phyloP scores from a whole-genome alignment of 2,113 vertebrate species.

The Leucoraja erinaceus region DNA sequence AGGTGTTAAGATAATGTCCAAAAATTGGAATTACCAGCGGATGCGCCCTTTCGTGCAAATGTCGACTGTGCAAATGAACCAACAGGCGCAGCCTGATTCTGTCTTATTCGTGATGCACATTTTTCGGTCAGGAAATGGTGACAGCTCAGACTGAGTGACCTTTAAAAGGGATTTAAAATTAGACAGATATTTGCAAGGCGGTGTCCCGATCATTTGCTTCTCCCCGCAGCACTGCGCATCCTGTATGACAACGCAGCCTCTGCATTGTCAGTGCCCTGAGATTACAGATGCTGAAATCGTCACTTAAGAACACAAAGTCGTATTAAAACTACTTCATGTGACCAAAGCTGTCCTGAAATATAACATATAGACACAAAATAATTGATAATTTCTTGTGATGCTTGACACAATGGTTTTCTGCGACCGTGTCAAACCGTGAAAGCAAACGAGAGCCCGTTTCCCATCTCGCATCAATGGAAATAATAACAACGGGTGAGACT shows the following conservation, averaged over 20 bases:
- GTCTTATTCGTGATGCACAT: neutral
- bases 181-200: conserved; percentile 5
- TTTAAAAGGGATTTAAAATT: conserved; percentile 32
- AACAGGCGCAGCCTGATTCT: neutral
- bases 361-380: neutral
- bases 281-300: neutral
- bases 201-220: neutral
- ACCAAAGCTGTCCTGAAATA: neutral
- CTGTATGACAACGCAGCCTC: neutral
- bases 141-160: conserved; percentile 10
- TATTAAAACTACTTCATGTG: neutral
- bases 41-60: neutral
- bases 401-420: neutral
- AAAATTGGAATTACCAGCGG: neutral
- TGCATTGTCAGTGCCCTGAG: neutral
- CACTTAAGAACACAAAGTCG: neutral
- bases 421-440: neutral
- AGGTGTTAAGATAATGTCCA: neutral
- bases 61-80: neutral
- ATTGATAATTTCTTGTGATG: neutral
- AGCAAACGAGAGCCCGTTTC: neutral
- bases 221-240: neutral
- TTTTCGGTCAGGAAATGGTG: neutral
- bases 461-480: neutral
- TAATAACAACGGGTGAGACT: neutral